Base-by-base conservation (phyloP, 1,140 invertebrate genomes). In the Cataglyphis hispanica region DNA sequence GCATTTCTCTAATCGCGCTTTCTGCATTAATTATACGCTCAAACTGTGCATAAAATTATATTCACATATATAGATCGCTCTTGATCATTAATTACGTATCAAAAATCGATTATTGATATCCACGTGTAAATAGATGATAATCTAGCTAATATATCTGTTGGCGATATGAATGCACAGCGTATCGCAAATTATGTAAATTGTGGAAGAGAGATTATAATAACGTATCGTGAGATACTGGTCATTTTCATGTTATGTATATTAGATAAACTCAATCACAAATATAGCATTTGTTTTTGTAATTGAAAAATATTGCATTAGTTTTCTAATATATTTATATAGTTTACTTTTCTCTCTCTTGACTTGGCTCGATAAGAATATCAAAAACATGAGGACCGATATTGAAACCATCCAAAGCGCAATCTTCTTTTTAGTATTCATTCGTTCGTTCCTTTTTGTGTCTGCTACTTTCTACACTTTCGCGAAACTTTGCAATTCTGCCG, bases 31-130 rank as follows among this genome's bases (percentile, higher is more conserved):
- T 83, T 83, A 74, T 25, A 74, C n/a, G 37, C 53, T 60, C 25
- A 11, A 83, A 34, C 25, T 83, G 46, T 74, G n/a, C 78, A 60
- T 58, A 83, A 72, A 83, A 83, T 83, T 74, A 83, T 60, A n/a
- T 37, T 27, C 56, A 31, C 16, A 50, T 50, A 19, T 50, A 50
- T 61, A 60, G 53, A 83, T 74, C 67, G 27, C 37, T 56, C 4
- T 81, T 72, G 46, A 72, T 53, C 25, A 81, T 72, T 58, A 81
- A 81, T 72, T 19, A 53, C 27, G n/a, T 83, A 83, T 83, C 40
- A 60, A 83, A 74, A 83, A 83, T 83, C 40, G 53, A 83, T 83
- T 83, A 74, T 13, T 46, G 37, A 72, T 83, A 70, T 0, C 16
- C 25, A 22, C 6, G 34, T 4, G 53, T 37, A 72, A 83, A 43